These are phyloP conservation scores for Drosophila phalerata DNA, from an alignment of 2,888 invertebrate genomes.

Conservation along the genomic window DNA sequence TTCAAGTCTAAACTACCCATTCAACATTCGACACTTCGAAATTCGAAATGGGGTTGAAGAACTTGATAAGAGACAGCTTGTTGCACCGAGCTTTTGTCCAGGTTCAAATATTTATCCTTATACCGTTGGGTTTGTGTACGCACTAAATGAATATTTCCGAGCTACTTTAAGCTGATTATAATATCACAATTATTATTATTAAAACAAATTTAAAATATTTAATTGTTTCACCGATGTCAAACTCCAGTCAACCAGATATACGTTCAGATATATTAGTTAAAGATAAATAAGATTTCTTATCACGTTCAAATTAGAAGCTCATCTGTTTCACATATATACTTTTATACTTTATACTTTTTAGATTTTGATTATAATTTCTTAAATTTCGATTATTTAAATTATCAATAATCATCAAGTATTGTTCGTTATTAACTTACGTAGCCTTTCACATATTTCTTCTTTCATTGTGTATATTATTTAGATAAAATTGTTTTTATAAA, in stretches of 20 bases:
- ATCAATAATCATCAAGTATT: neutral
- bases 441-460: slow-evolving; percentile 30
- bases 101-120: neutral
- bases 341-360: neutral
- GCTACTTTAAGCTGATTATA: neutral
- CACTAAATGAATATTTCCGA: slow-evolving; percentile 11
- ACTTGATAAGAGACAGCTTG: neutral
- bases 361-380: neutral
- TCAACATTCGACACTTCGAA: neutral
- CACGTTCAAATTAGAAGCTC: neutral
- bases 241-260: neutral
- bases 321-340: neutral
- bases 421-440: slow-evolving; percentile 32
- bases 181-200: neutral
- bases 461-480: slow-evolving; percentile 18
- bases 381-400: neutral
- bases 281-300: neutral
- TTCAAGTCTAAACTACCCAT: neutral
- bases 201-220: neutral
- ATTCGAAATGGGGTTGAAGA: neutral
- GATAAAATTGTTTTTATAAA: no score
- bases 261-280: neutral
- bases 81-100: slow-evolving; percentile 34
- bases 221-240: no score
- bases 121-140: slow-evolving; percentile 22